Conservation (phyloP, 2,797 vertebrate genomes). For the Morelia viridis region DNA sequence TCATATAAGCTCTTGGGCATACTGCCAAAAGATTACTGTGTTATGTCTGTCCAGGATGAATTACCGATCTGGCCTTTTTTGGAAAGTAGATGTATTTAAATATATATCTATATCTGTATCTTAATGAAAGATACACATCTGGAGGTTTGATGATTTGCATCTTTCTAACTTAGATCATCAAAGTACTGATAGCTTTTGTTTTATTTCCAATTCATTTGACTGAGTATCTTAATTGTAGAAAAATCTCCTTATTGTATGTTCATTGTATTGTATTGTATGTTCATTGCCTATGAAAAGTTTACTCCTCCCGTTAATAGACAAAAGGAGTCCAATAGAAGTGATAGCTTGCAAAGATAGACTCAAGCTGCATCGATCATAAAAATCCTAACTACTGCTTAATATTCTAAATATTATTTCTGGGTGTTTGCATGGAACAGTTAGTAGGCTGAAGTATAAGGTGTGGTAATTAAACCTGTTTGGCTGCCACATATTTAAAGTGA, state of each 20-base stretch:
- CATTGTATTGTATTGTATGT: no score
- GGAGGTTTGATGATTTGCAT: slow-evolving; percentile 54
- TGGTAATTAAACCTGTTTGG: slow-evolving; percentile 82
- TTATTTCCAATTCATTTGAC: slow-evolving; percentile 45
- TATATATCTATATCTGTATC: slow-evolving; percentile 20
- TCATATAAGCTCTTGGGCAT: slow-evolving; percentile 68
- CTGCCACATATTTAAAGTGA: slow-evolving; percentile 75
- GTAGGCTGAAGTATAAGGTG: slow-evolving; percentile 82
- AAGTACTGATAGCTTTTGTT: slow-evolving; percentile 49
- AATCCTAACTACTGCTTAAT: slow-evolving; percentile 81
- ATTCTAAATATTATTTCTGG: slow-evolving; percentile 89
- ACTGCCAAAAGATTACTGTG: slow-evolving; percentile 66
- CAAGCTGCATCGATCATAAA: slow-evolving; percentile 81
- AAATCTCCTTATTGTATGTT: slow-evolving; percentile 67
- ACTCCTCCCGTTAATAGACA: slow-evolving; percentile 56
- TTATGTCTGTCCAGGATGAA: slow-evolving; percentile 64
- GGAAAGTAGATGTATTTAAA: slow-evolving; percentile 60
- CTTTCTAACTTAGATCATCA: slow-evolving; percentile 33
- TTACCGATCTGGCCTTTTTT: slow-evolving; percentile 47
- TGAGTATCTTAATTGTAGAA: slow-evolving; percentile 68
- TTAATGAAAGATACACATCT: not conserved
- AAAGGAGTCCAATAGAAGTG: slow-evolving; percentile 52
- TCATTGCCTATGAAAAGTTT: slow-evolving; percentile 69
- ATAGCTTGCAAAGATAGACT: slow-evolving; percentile 68
- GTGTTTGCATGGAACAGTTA: slow-evolving; percentile 81